Evolutionary conservation across 2,797 vertebrate species (phyloP), one percentile per base, ranked within the genome.

Genomic region (Mus spretus): DNA sequence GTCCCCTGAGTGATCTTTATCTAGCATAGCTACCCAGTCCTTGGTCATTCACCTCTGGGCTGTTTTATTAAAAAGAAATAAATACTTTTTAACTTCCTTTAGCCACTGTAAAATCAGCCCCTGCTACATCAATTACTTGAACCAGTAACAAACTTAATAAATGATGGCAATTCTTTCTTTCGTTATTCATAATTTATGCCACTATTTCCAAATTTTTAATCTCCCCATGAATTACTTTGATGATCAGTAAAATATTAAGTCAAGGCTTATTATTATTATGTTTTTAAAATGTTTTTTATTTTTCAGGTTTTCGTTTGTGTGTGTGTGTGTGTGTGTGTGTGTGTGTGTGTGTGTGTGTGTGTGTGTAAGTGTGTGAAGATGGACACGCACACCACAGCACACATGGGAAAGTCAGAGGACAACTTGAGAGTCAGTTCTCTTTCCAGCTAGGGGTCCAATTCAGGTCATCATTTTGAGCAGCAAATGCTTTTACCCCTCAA

Each of bases 151-250:
- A 65, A 67, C 86, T 79, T 70, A 93, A 93, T 57, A 65, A 61
- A 79, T 26, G 17, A 47, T 13, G 19, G 9, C 31, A 57, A 55
- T 81, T 92, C 63, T 93, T 72, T 44, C 72, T 22, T 70, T 24
- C 6, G 19, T 95, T 75, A 40, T 89, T 79, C 37, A 74, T 4
- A 87, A 67, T 44, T 86, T 75, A 80, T 74, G n/a, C 75, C 31
- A 70, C 67, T 53, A 85, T 93, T 90, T 75, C 44, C 67, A 89
- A 80, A 89, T 87, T 87, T 83, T 81, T 47, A 90, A 37, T 86
- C 67, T 91, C 24, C n/a, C 6, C n/a, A 67, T 47, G 28, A 95
- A 89, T 94, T 84, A 91, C 55, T 70, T 72, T 81, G 31, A 88
- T 77, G 50, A 92, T 59, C 47, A 34, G 19, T 37, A 90, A 89